phyloP scores from a whole-genome alignment of 2,888 invertebrate species.

The Ochropacha duplaris region DNA sequence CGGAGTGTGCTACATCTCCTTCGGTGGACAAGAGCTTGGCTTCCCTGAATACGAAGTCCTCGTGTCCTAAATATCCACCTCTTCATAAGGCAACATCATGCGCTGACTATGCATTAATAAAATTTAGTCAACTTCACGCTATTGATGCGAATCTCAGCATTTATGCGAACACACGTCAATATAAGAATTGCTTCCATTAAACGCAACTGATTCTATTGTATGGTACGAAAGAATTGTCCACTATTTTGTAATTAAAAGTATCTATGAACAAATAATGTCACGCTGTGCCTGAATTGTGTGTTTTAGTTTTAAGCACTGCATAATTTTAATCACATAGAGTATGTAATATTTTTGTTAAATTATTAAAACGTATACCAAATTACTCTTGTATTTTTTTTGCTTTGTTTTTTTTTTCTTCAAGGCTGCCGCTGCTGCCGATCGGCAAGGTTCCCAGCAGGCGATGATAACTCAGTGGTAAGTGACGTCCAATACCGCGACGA shows the following conservation, averaged over 20 bases:
- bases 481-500: no score
- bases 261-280: constrained; percentile 19
- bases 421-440: no score
- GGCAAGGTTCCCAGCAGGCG: no score
- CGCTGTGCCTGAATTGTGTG: constrained; percentile 34
- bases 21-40: constrained; percentile 89
- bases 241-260: constrained; percentile 28
- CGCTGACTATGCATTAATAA: not conserved
- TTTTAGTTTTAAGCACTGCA: constrained; percentile 41
- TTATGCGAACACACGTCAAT: not conserved
- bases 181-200: not conserved
- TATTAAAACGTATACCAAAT: constrained; percentile 19
- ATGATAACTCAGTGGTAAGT: no score
- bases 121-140: not conserved
- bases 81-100: not conserved
- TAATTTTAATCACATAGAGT: constrained; percentile 31
- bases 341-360: constrained; percentile 25
- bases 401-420: no score
- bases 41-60: constrained; percentile 93
- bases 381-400: not conserved
- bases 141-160: constrained; percentile 5
- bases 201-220: not conserved
- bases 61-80: constrained; percentile 53
- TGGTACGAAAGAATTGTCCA: constrained; percentile 9
- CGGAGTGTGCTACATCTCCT: constrained; percentile 92